Conservation (phyloP, 2,888 invertebrate species). For the Lepetodrilus schrolli region DNA sequence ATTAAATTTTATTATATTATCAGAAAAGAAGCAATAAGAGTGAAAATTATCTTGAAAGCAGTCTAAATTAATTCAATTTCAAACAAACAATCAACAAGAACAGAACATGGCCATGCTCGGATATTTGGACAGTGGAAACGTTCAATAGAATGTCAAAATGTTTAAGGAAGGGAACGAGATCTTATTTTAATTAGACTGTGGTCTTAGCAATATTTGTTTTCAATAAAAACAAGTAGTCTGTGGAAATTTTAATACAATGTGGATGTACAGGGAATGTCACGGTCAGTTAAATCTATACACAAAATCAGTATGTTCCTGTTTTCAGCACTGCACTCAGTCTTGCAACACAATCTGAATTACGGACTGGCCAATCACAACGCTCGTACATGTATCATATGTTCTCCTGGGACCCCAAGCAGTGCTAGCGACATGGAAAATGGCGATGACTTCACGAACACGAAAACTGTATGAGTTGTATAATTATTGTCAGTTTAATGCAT, state of each 20-base stretch:
- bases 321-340: constrained; percentile 79
- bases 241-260: not conserved
- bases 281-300: too few species aligned
- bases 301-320: not conserved
- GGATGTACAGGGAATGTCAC: constrained; percentile 8
- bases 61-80: too few species aligned
- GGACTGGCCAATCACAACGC: constrained; percentile 90
- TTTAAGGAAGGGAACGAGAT: too few species aligned
- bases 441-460: constrained; percentile 56
- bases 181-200: not conserved
- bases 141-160: too few species aligned
- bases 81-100: too few species aligned
- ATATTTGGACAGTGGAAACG: too few species aligned
- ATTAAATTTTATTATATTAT: too few species aligned
- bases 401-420: constrained; percentile 57
- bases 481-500: too few species aligned
- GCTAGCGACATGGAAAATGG: constrained; percentile 60
- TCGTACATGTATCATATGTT: constrained; percentile 83
- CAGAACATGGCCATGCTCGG: too few species aligned
- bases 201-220: not conserved
- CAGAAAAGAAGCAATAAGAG: too few species aligned
- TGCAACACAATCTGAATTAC: constrained; percentile 86
- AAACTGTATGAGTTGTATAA: constrained; percentile 41
- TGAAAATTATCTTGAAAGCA: too few species aligned
- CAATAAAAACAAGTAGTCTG: not conserved